phyloP scores from a whole-genome alignment of 2,888 invertebrate genomes.

The Tromatobia lineatoria region DNA sequence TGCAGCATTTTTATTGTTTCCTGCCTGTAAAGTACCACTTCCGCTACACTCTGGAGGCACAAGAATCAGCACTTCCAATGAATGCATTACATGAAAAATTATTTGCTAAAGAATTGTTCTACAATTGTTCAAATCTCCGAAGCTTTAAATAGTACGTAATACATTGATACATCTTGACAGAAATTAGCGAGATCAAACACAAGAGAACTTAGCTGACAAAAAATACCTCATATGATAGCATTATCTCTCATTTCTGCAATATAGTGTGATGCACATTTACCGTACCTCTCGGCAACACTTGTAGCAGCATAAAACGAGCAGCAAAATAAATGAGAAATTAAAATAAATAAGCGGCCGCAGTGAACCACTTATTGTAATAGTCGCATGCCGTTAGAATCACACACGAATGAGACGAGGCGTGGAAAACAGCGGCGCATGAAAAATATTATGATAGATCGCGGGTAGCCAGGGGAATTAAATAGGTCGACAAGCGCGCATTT shows the following conservation, averaged over 20 bases:
- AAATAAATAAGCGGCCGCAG: constrained; percentile 23
- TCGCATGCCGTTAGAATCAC: constrained; percentile 59
- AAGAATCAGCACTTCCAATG: too few relatives aligned
- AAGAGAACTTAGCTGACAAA: too few relatives aligned
- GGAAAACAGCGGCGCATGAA: constrained; percentile 66
- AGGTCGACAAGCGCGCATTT: constrained; percentile 49
- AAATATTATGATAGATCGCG: constrained; percentile 70
- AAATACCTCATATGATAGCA: too few relatives aligned
- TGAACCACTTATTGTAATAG: constrained; percentile 69
- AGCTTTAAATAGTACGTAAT: too few relatives aligned
- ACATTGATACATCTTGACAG: too few relatives aligned
- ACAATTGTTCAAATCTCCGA: too few relatives aligned
- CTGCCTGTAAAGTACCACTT: too few relatives aligned
- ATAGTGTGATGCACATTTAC: not conserved
- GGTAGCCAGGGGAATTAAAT: constrained; percentile 57
- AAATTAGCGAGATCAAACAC: too few relatives aligned
- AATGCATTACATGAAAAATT: too few relatives aligned
- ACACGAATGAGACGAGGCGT: constrained; percentile 49
- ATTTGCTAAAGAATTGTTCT: too few relatives aligned
- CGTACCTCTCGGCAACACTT: not conserved
- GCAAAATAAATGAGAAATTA: constrained; percentile 20
- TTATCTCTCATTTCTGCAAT: not conserved
- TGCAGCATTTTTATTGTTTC: too few relatives aligned
- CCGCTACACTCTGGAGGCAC: too few relatives aligned
- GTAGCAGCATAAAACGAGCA: not conserved